Evolutionary conservation across 2,888 invertebrate species (phyloP).

Genomic region (Caenorhabditis sp.): DNA sequence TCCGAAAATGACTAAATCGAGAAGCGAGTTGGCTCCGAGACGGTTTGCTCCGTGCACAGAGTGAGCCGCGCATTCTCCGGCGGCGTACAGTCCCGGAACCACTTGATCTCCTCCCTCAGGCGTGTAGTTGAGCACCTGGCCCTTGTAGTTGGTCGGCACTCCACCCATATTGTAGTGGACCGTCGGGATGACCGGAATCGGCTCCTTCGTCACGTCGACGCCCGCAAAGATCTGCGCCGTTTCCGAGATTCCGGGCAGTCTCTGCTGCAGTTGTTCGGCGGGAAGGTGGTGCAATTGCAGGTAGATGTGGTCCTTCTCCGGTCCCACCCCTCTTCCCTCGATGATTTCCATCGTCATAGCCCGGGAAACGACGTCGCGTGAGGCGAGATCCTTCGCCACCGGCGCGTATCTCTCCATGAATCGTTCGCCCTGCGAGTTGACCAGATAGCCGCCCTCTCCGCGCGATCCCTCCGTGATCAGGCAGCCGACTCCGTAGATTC

Average conservation of each 20-base stretch:
- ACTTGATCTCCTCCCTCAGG: conserved; percentile 80
- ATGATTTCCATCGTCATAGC: conserved; percentile 97
- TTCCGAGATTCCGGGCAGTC: conserved; percentile 91
- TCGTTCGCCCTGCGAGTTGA: conserved; percentile 95
- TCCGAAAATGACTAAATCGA: conserved; percentile 98
- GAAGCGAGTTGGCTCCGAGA: conserved; percentile 95
- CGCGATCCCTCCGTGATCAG: conserved; percentile 90
- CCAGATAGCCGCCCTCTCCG: conserved; percentile 95
- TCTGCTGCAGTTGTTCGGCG: conserved; percentile 87
- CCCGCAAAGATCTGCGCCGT: conserved; percentile 99
- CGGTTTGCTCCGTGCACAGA: conserved; percentile 99
- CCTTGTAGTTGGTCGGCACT: conserved; percentile 95
- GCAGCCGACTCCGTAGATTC: conserved; percentile 98
- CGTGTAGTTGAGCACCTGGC: conserved; percentile 83
- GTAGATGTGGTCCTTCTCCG: conserved; percentile 83
- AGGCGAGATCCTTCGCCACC: conserved; percentile 96
- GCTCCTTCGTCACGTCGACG: conserved; percentile 97
- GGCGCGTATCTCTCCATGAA: conserved; percentile 88
- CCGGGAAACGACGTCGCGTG: conserved; percentile 96
- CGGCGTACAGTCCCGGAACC: conserved; percentile 92
- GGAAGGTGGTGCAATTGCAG: conserved; percentile 94
- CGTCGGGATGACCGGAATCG: conserved; percentile 97
- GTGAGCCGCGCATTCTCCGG: conserved; percentile 93
- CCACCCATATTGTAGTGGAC: conserved; percentile 99
- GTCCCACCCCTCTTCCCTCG: conserved; percentile 87